Evolutionary conservation across 2,888 invertebrate species (phyloP), one percentile per base, ranked within the genome.

Genomic region (Aethes cnicana): DNA sequence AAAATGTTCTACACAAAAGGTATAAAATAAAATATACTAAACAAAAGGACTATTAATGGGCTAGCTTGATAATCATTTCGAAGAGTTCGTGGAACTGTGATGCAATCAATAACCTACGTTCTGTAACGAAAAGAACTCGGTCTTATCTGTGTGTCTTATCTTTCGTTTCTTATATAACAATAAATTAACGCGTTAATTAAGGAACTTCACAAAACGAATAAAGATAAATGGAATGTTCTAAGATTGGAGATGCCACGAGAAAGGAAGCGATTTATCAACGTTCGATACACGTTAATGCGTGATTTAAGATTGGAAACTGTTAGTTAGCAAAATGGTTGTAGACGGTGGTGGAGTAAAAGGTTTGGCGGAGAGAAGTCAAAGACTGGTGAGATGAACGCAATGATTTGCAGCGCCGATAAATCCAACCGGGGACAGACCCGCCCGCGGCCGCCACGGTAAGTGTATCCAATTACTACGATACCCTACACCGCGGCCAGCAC

Each of bases 401-500:
- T 84, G 82, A 83, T 84, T 84, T 82, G 83, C 80, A 61, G 70
- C 66, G 61, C 72, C 77, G 70, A 84, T 84, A 84, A 85, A 84
- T 83, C 72, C 71, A 66, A 56, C 64, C 62, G 64, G 77, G 74
- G 74, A 76, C 80, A 72, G 75, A 72, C 72, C 69, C 70, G 83
- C 82, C 83, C 70, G 76, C 72, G 82, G 85, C 83, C 64, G 68
- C 72, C 74, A 70, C 76, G 77, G 76, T 81, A 84, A 83, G 81
- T 82, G 81, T 83, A 84, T 84, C 84, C 84, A 84, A 85, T 86
- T 85, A 86, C 75, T 66, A 74, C 67, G 76, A 81, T 77, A 76
- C 77, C 71, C 68, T 72, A 77, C 72, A 71, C 54, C 50, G 44
- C 37, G 36, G 16, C 25, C 46, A 20, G 52, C 44, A 39, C 52